A percentile compares a stretch with the other conserved stretches of the same genome.
phyloP scores from a whole-genome alignment of 1,140 invertebrate species.

The Batillaria attramentaria region DNA sequence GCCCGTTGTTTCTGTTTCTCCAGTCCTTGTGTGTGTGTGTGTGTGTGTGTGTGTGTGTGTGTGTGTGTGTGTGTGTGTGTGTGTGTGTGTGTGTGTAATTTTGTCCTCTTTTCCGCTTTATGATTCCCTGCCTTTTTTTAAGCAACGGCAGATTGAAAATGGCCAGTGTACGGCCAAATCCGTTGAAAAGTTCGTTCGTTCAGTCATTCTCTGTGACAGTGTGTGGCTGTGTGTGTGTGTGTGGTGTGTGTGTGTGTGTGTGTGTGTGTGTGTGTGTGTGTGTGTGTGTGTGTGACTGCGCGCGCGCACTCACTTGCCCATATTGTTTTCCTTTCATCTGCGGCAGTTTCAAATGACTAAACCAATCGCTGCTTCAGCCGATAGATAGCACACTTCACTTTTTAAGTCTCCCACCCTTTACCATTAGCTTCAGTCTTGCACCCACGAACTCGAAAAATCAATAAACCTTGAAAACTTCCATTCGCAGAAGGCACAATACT shows the following conservation, averaged over 20 bases:
- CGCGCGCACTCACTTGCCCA: background rate
- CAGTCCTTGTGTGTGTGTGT: background rate
- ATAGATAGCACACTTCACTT: background rate
- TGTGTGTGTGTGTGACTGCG: constrained; percentile 13
- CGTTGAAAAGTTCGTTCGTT: background rate
- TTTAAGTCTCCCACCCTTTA: background rate
- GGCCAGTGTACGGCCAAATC: no score
- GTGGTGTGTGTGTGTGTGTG: constrained; percentile 8
- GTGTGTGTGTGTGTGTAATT: constrained; percentile 9
- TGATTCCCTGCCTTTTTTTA: background rate
- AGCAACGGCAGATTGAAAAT: no score
- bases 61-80: background rate
- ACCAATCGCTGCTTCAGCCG: background rate
- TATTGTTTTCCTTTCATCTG: background rate
- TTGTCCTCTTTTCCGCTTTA: background rate
- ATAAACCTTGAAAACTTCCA: background rate
- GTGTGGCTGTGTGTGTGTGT: background rate
- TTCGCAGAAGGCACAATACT: background rate
- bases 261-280: constrained; percentile 21
- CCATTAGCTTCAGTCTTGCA: background rate
- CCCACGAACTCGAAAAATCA: background rate
- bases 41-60: constrained; percentile 18
- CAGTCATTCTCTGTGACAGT: background rate
- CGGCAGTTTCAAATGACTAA: background rate
- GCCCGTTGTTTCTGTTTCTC: background rate